These are phyloP conservation scores for Leptoclinus maculatus DNA, from an alignment of 2,797 vertebrate genomes.

Conservation along the genomic window DNA sequence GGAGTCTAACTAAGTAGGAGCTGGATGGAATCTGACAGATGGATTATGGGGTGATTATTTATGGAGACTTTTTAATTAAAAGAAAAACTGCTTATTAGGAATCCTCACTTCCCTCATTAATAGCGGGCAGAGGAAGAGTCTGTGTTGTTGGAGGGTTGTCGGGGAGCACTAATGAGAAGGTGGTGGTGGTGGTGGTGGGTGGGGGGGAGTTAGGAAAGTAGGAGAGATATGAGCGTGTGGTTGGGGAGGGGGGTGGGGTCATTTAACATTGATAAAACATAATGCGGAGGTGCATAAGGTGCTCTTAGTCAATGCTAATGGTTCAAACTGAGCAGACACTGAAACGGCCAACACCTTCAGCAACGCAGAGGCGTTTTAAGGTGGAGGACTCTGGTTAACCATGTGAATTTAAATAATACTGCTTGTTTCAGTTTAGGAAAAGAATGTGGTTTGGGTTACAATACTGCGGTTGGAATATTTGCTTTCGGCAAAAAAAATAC, in stretches of 20 bases:
- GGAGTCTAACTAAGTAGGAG: constrained; percentile 77
- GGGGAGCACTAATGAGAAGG: constrained; percentile 81
- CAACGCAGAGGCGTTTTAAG: not conserved
- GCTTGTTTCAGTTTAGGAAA: not conserved
- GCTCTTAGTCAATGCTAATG: constrained; percentile 12
- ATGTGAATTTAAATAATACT: not conserved
- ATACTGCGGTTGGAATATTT: too few relatives aligned
- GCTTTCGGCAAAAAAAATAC: too few relatives aligned
- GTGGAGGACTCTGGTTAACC: not conserved
- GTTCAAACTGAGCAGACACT: not conserved
- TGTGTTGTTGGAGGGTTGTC: constrained; percentile 78
- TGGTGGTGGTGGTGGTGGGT: not conserved
- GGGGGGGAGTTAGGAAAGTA: constrained; percentile 23
- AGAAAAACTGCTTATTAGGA: constrained; percentile 87
- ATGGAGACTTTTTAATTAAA: constrained; percentile 88
- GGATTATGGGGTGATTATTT: constrained; percentile 88
- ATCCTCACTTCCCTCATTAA: constrained; percentile 85
- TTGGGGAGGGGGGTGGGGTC: constrained; percentile 1
- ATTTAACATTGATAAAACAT: constrained; percentile 40
- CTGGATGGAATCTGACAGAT: constrained; percentile 84
- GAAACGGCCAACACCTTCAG: not conserved
- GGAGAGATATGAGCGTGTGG: constrained; percentile 29
- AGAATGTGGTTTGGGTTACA: not conserved
- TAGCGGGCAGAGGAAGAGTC: constrained; percentile 77
- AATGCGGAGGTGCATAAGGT: not conserved